Evolutionary conservation across 2,113 vertebrate species (phyloP).

Genomic region (Saguinus midas): DNA sequence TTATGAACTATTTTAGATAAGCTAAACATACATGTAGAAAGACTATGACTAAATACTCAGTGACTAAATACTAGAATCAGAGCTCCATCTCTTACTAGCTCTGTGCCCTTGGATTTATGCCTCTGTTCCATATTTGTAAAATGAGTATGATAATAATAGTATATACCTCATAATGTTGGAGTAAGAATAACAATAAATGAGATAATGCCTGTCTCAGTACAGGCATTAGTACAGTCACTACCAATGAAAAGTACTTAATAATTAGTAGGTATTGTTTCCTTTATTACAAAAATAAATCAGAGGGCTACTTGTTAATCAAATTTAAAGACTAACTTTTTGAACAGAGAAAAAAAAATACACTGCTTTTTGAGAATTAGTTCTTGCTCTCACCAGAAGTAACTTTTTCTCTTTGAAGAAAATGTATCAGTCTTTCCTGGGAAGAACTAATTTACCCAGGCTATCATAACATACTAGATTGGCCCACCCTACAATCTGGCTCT

Average conservation of each 20-base stretch:
- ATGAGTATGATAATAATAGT: not conserved
- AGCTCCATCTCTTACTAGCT: not conserved
- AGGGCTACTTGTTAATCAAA: not conserved
- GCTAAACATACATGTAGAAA: not conserved
- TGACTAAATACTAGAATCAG: not conserved
- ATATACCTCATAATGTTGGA: not conserved
- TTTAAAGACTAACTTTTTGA: not conserved
- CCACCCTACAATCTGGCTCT: not conserved
- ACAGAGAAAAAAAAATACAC: constrained; percentile 18
- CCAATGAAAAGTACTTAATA: not conserved
- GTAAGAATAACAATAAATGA: not conserved
- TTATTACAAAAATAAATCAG: not conserved
- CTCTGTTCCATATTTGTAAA: not conserved
- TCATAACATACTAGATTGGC: not conserved
- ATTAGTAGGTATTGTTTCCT: not conserved
- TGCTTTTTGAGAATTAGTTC: not conserved
- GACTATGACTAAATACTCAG: not conserved
- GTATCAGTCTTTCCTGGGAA: not conserved
- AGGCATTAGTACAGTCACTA: not conserved
- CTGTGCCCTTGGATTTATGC: not conserved
- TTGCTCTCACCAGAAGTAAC: constrained; percentile 19
- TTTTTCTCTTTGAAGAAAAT: not conserved
- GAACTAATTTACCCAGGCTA: not conserved
- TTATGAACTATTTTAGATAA: not conserved
- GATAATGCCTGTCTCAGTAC: not conserved